Evolutionary conservation across 2,113 vertebrate species (phyloP), one percentile per base, ranked within the genome.

Genomic region (Nettapus auritus): DNA sequence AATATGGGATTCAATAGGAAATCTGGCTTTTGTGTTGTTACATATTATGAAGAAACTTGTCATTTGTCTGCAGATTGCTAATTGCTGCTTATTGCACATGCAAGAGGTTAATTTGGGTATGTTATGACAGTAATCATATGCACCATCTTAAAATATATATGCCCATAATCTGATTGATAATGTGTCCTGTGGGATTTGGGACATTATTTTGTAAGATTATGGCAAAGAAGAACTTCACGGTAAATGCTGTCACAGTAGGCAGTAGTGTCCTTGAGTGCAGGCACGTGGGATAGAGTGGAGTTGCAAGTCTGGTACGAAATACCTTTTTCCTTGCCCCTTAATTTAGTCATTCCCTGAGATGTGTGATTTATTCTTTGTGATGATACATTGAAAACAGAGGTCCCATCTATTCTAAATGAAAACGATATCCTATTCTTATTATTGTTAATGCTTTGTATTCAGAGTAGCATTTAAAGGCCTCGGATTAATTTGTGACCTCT

Each of bases 1-100:
- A 96, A 96, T 96, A 96, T 84, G 83, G 92, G 95, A 95, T 96
- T 96, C 96, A 82, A 21, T 89, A 84, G 92, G 92, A 96, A 96
- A 96, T 95, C 93, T 97, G 94, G 50, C 28, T 82, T 80, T n/a
- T 82, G 25, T 95, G 66, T 73, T 80, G 86, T 85, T 85, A 25
- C 18, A 4, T 92, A 85, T 92, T 83, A 95, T 0, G 46, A 84
- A 86, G 81, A 81, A 93, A 93, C 74, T 92, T 85, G 78, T 84
- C 89, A 80, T 91, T 97, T 91, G 88, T 63, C 88, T 94, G 70
- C 88, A 96, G 83, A 90, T 92, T 92, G 94, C 92, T 95, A 97
- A 96, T 93, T 95, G 94, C 81, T 69, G 53, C 75, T 87, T 73
- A 91, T 73, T 94, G 87, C 78, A 92, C 67, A 79, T 87, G 91